These are phyloP conservation scores for Engraulis encrasicolus DNA, from an alignment of 2,113 vertebrate genomes.

Conservation along the genomic window DNA sequence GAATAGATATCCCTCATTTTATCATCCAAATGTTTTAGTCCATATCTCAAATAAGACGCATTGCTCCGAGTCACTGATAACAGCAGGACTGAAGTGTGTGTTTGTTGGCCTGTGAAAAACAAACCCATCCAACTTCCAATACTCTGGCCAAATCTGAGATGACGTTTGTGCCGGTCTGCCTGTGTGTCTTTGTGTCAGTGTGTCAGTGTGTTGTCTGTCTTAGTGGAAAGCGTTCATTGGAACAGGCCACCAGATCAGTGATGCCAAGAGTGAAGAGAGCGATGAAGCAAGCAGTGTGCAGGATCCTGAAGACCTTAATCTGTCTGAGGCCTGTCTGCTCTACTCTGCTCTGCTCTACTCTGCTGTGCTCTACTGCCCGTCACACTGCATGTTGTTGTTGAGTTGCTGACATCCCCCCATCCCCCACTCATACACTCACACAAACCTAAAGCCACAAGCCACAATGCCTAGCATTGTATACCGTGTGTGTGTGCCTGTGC, in stretches of 20 bases:
- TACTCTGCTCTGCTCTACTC: too few relatives aligned
- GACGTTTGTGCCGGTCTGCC: too few relatives aligned
- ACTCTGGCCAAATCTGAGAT: not conserved
- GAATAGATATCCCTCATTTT: too few relatives aligned
- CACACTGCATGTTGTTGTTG: not conserved
- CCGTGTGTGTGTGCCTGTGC: not conserved
- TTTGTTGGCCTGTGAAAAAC: not conserved
- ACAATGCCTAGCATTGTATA: not conserved
- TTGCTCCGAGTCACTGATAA: not conserved
- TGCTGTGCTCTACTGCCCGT: too few relatives aligned
- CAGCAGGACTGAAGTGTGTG: not conserved
- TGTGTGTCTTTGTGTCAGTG: too few relatives aligned
- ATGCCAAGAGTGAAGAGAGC: not conserved
- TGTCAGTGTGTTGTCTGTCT: not conserved
- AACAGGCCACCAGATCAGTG: not conserved
- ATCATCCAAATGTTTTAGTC: too few relatives aligned
- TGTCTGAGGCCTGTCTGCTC: not conserved
- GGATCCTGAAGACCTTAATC: constrained; percentile 1
- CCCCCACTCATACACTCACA: not conserved
- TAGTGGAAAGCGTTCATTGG: not conserved
- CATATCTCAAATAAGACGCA: not conserved
- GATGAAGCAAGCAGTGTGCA: not conserved
- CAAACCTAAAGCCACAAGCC: not conserved
- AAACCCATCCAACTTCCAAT: not conserved
- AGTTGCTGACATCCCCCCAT: not conserved